A percentile compares a stretch with the other conserved stretches of the same genome.
These are phyloP conservation scores for Ormyrus rosae DNA, from an alignment of 2,888 invertebrate genomes.

Conservation along the genomic window DNA sequence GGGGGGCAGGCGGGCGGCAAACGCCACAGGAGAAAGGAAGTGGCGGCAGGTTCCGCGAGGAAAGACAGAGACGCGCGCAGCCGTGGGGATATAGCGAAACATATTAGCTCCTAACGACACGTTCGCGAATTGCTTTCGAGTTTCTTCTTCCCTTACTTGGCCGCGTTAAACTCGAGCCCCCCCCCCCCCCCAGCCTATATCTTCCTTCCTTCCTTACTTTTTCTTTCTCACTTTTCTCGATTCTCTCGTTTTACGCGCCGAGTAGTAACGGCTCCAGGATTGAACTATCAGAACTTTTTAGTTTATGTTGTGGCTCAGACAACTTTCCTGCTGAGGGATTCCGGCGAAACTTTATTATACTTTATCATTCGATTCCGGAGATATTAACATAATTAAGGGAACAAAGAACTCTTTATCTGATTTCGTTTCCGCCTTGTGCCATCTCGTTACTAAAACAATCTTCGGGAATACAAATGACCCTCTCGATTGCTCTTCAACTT, in stretches of 20 bases:
- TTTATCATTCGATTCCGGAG: conserved; percentile 29
- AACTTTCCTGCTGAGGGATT: conserved; percentile 22
- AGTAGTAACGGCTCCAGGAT: conserved; percentile 24
- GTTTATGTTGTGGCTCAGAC: conserved; percentile 34
- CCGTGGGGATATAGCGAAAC: conserved; percentile 65
- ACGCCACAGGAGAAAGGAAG: conserved; percentile 50
- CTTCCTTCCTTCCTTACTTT: conserved; percentile 34
- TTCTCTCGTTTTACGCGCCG: conserved; percentile 25
- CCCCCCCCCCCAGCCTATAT: conserved; percentile 1
- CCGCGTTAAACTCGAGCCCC: conserved; percentile 17
- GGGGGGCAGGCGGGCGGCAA: conserved; percentile 31
- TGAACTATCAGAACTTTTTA: conserved; percentile 46
- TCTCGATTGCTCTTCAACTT: no score
- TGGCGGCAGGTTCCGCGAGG: conserved; percentile 48
- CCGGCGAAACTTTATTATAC: conserved; percentile 17
- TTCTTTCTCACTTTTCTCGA: conserved; percentile 46
- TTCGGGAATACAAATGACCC: neutral
- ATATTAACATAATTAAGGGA: conserved; percentile 34
- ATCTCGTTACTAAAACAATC: neutral
- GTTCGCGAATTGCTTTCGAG: conserved; percentile 66
- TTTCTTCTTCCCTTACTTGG: conserved; percentile 59
- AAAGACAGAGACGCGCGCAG: conserved; percentile 36
- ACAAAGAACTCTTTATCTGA: neutral
- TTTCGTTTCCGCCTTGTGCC: neutral
- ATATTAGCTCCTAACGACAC: conserved; percentile 69